Evolutionary conservation across 1,140 invertebrate genomes (phyloP).

Genomic region (Brachionus manjavacas): DNA sequence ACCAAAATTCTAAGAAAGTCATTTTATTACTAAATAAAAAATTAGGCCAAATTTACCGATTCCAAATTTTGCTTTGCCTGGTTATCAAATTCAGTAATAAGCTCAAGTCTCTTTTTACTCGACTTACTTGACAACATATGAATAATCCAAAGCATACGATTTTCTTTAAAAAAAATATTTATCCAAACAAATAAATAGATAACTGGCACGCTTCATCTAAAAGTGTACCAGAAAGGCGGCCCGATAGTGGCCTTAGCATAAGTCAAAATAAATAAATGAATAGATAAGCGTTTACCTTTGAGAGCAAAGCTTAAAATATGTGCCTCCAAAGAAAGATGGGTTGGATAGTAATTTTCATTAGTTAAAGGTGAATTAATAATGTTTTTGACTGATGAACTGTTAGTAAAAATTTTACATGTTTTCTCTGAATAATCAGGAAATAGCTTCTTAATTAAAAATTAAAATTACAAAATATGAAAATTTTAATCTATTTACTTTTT

Average conservation of each 20-base stretch:
- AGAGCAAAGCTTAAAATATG: constrained; percentile 9
- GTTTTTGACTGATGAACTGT: not conserved
- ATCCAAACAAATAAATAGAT: too few species aligned
- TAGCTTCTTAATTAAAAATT: not conserved
- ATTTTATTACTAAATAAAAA: too few species aligned
- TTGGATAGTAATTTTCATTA: not conserved
- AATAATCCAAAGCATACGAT: not conserved
- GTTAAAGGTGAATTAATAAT: not conserved
- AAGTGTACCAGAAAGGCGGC: too few species aligned
- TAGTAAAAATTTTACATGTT: not conserved
- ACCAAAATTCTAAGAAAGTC: not conserved
- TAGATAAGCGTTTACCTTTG: not conserved
- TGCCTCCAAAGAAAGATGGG: not conserved
- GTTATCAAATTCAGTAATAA: not conserved
- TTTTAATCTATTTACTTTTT: not conserved
- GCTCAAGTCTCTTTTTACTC: not conserved
- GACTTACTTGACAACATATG: constrained; percentile 2
- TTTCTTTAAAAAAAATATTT: not conserved
- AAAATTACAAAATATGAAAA: not conserved
- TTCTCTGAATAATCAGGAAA: not conserved
- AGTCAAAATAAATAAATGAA: too few species aligned
- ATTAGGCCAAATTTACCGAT: not conserved
- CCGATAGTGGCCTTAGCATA: not conserved
- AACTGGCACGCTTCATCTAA: too few species aligned
- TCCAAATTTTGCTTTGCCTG: not conserved